Conservation (phyloP, 2,888 invertebrate genomes). For the Creontiades dilutus region DNA sequence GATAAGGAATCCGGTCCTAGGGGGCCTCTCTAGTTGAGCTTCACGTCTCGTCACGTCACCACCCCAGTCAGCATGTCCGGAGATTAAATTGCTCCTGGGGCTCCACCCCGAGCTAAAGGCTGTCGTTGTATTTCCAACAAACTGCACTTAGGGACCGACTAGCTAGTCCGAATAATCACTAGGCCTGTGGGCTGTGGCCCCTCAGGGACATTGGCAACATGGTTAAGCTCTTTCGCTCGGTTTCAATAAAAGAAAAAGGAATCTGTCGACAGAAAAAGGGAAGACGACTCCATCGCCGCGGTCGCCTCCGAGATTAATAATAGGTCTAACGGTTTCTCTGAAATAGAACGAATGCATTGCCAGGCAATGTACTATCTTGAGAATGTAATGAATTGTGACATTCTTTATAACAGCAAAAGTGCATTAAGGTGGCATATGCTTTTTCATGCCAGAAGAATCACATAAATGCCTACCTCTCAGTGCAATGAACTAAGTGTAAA, state of each 20-base stretch:
- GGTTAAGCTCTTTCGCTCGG: conserved; percentile 29
- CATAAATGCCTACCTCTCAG: too few relatives aligned
- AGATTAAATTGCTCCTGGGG: conserved; percentile 17
- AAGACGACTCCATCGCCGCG: background rate
- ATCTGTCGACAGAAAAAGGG: background rate
- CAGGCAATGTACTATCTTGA: background rate
- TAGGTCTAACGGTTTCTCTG: background rate
- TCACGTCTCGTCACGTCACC: background rate
- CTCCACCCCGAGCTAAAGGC: background rate
- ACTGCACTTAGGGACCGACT: background rate
- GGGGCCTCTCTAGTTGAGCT: background rate
- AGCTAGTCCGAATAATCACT: conserved; percentile 36
- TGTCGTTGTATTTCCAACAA: background rate
- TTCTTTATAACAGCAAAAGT: background rate
- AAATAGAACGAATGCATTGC: background rate
- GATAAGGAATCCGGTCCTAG: background rate
- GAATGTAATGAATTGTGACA: background rate
- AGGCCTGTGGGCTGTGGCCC: background rate
- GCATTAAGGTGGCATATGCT: background rate
- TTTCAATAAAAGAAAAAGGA: conserved; percentile 25
- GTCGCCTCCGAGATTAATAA: background rate
- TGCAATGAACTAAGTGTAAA: too few relatives aligned
- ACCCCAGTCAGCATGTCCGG: conserved; percentile 4
- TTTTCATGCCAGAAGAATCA: background rate
- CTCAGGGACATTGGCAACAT: conserved; percentile 30